Base-by-base conservation (phyloP, 2,888 invertebrate species). In the Aphrophora alni region DNA sequence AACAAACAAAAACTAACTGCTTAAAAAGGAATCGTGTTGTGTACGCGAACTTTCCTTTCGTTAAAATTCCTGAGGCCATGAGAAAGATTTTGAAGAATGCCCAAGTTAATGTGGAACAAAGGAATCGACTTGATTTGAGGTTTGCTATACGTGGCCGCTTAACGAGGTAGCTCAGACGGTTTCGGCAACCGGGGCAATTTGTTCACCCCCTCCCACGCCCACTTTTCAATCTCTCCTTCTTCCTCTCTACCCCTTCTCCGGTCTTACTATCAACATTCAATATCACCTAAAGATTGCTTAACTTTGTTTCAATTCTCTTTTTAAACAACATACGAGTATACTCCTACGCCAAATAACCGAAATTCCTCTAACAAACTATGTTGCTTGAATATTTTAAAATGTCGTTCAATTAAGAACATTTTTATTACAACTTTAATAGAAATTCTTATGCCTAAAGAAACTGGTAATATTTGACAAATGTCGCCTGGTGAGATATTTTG, bases 31-130 rank as follows among this genome's bases (percentile, higher is more conserved):
- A 33, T 14, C 59, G 59, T 21, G 59, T 59, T 59, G 59, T 59
- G 21, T 44, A 44, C 59, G 59, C 59, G 59, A 59, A 21, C 59
- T 59, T 59, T 21, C 21, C 59, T 59, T 59, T 59, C 59, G 59
- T 59, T 59, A 59, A 59, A 59, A 59, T 59, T 59, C 59, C 59
- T 59, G 59, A 59, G 59, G 59, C 59, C 59, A 59, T 59, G 59
- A 59, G 59, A 59, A 59, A 59, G 59, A 59, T 59, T 59, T 21
- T 59, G 59, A 59, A 21, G 59, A 59, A 59, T 59, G 59, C 14
- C 14, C n/a, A 3, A 59, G 59, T 59, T 59, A 59, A 59, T 59
- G 59, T 59, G 59, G 59, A 59, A 59, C 59, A 59, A 59, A 59
- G 59, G 59, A 59, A 59, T 59, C 59, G 59, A 59, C 59, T 59